A percentile compares a stretch with the other conserved stretches of the same genome.
Evolutionary conservation across 2,797 vertebrate species (phyloP).

Genomic region (Lepilemur septentrionalis): DNA sequence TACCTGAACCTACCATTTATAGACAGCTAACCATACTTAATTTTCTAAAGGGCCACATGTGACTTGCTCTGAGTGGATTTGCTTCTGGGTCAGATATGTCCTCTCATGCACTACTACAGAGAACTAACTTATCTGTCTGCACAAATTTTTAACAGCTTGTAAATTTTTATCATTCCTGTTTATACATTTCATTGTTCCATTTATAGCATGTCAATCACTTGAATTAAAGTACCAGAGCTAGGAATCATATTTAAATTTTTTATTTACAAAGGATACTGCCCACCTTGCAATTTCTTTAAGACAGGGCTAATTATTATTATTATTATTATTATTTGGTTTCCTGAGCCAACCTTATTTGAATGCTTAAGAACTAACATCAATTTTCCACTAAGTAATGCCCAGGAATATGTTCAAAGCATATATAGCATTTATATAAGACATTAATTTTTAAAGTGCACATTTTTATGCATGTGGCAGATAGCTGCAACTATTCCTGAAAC

Average conservation of each 20-base stretch:
- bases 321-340: not conserved
- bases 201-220: slow-evolving; percentile 1
- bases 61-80: not conserved
- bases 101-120: not conserved
- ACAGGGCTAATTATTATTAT: not conserved
- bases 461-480: not conserved
- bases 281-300: not conserved
- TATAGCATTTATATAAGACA: not conserved
- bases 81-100: not conserved
- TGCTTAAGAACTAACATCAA: not conserved
- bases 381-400: not conserved
- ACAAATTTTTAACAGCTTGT: slow-evolving; percentile 9
- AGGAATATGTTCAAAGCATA: not conserved
- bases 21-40: not conserved
- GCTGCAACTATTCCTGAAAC: not conserved
- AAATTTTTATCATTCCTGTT: not conserved
- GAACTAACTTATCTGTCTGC: not conserved
- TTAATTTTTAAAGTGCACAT: not conserved
- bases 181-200: not conserved
- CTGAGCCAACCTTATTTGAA: not conserved
- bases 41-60: not conserved
- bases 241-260: not conserved
- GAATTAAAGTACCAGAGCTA: not conserved
- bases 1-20: not conserved
- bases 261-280: not conserved